Evolutionary conservation across 2,888 invertebrate species (phyloP).

Genomic region (Drosophila multiciliata): DNA sequence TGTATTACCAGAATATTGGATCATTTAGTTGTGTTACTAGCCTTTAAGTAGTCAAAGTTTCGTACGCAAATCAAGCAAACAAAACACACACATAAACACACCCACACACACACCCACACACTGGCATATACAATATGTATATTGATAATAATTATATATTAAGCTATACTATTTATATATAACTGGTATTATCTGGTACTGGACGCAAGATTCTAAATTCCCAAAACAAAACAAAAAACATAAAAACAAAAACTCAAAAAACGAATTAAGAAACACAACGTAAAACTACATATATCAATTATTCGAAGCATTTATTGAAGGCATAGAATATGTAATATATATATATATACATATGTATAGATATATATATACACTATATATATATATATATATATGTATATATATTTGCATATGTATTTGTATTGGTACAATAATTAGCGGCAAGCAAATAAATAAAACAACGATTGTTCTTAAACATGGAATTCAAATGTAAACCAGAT

Average conservation of each 20-base stretch:
- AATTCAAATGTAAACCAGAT: conserved; percentile 74
- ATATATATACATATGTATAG: conserved; percentile 32
- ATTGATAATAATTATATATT: conserved; percentile 79
- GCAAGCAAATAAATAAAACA: conserved; percentile 67
- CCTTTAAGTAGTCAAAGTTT: conserved; percentile 82
- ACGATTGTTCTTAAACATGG: conserved; percentile 77
- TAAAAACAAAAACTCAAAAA: not conserved
- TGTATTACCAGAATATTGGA: conserved; percentile 67
- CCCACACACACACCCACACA: conserved; percentile 11
- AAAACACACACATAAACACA: not conserved
- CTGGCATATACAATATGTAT: conserved; percentile 80
- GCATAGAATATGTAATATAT: conserved; percentile 47
- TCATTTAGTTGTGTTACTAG: conserved; percentile 83
- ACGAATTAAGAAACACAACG: conserved; percentile 35
- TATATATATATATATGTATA: conserved; percentile 37
- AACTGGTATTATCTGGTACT: conserved; percentile 52
- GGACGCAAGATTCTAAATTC: conserved; percentile 47
- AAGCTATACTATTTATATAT: conserved; percentile 60
- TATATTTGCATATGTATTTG: conserved; percentile 43
- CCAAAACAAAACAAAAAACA: conserved; percentile 1
- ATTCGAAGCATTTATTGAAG: conserved; percentile 83
- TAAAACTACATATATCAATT: conserved; percentile 82
- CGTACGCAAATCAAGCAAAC: conserved; percentile 49
- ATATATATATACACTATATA: conserved; percentile 36
- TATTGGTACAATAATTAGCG: conserved; percentile 81